A percentile compares a stretch with the other conserved stretches of the same genome.
These are phyloP conservation scores for Nematolebias whitei DNA, from an alignment of 2,113 vertebrate genomes.

Conservation along the genomic window DNA sequence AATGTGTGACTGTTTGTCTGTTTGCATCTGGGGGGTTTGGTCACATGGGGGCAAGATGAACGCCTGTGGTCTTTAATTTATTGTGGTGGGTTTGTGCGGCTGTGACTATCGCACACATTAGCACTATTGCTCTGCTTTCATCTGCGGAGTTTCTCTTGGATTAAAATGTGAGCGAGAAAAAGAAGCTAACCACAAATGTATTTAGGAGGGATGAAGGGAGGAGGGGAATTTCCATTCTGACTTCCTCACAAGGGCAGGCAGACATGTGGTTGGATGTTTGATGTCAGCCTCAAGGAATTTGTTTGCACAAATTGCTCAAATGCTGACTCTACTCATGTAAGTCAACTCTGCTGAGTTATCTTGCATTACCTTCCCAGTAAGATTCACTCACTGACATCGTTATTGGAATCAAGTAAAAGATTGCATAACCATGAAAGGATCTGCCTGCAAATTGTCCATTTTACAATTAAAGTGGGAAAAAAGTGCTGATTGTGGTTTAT, in stretches of 20 bases:
- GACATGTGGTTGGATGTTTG: conserved; percentile 68
- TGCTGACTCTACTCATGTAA: conserved; percentile 45
- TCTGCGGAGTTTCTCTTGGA: conserved; percentile 64
- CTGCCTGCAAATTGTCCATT: conserved; percentile 25
- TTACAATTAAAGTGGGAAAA: conserved; percentile 19
- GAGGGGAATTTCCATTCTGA: conserved; percentile 62
- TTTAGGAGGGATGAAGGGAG: conserved; percentile 36
- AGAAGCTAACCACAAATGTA: conserved; percentile 65
- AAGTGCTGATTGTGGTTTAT: conserved; percentile 28
- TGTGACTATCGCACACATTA: conserved; percentile 70
- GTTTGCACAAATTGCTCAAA: conserved; percentile 54
- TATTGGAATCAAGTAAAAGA: conserved; percentile 25
- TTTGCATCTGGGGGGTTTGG: conserved; percentile 57
- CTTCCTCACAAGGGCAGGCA: conserved; percentile 55
- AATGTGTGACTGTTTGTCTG: conserved; percentile 56
- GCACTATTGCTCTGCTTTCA: conserved; percentile 69
- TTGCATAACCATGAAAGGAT: conserved; percentile 14
- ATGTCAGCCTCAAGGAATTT: conserved; percentile 67
- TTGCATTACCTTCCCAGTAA: conserved; percentile 33
- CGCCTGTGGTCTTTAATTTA: conserved; percentile 72
- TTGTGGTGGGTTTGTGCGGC: conserved; percentile 63
- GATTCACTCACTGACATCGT: conserved; percentile 5
- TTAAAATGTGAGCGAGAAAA: conserved; percentile 44
- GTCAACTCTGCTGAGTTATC: conserved; percentile 29
- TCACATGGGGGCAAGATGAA: conserved; percentile 61